Evolutionary conservation across 2,113 vertebrate species (phyloP), one percentile per base, ranked within the genome.

Genomic region (Plecturocebus donacophilus): DNA sequence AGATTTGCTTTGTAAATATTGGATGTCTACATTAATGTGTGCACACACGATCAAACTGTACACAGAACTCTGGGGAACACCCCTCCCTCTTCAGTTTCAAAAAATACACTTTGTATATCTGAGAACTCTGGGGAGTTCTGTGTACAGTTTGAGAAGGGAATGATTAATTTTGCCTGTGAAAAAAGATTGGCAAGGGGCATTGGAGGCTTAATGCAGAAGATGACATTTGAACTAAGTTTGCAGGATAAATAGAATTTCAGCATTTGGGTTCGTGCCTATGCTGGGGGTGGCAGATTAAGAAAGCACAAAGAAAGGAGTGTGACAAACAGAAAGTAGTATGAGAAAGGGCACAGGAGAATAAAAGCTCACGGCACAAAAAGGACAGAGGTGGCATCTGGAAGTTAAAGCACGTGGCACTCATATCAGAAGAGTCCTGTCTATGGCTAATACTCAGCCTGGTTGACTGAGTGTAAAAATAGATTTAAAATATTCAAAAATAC

Each of bases 211-310:
- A 47, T 47, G n/a, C 6, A 8, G 27, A 35, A 81, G 17, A 6
- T 47, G n/a, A 30, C 32, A 19, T 81, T 87, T 42, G 56, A 76
- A 73, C 6, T 75, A 42, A 21, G 32, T 90, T 85, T 92, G 27
- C 66, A 85, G 54, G 93, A 68, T 32, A 17, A 85, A 68, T 47
- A 35, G 73, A 85, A 32, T 88, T 79, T 66, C 30, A 70, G n/a
- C 45, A 7, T 77, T 42, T 2, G 5, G n/a, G 30, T 25, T 71
- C 42, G 20, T 17, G 7, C 12, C 70, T n/a, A 1, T 40, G 40
- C 76, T 56, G 35, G 6, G 12, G 27, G 14, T 32, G 4, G 49
- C 30, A 45, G n/a, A 32, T 38, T 35, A 6, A 70, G 14, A 27
- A 9, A 75, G 27, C 42, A 27, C 66, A 85, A 40, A 23, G 40